Evolutionary conservation across 2,797 vertebrate species (phyloP).

Genomic region (Anabas testudineus): DNA sequence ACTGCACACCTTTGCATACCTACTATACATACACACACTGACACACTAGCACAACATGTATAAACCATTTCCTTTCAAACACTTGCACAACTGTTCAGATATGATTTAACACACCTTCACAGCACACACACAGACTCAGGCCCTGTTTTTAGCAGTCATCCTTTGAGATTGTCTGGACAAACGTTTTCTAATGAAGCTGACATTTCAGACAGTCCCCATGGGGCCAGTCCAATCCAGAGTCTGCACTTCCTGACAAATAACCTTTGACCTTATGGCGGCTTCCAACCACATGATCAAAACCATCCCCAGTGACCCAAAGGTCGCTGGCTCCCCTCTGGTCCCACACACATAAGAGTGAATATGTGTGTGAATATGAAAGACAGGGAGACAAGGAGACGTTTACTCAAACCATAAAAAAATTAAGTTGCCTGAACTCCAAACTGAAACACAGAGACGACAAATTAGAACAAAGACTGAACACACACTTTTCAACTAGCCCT

Average conservation of each 20-base stretch:
- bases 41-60: neutral
- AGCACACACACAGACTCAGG: neutral
- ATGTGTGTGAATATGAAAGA: slow-evolving; percentile 18
- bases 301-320: slow-evolving; percentile 53
- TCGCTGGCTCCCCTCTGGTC: slow-evolving; percentile 42
- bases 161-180: slow-evolving; percentile 28
- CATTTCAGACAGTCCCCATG: slow-evolving; percentile 57
- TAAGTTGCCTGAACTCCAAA: neutral
- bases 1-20: slow-evolving; percentile 4
- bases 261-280: slow-evolving; percentile 56
- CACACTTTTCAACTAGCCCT: slow-evolving; percentile 9
- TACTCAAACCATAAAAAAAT: slow-evolving; percentile 5
- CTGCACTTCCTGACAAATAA: slow-evolving; percentile 79
- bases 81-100: neutral
- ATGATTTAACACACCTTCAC: neutral
- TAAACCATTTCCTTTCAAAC: neutral
- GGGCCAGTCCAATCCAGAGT: slow-evolving; percentile 42
- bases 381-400: neutral
- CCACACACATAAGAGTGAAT: slow-evolving; percentile 50
- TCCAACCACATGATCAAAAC: slow-evolving; percentile 70
- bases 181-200: slow-evolving; percentile 47
- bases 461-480: neutral
- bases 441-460: neutral
- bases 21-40: neutral
- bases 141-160: neutral